phyloP scores from a whole-genome alignment of 2,888 invertebrate genomes.

The Diplazon laetatorius region DNA sequence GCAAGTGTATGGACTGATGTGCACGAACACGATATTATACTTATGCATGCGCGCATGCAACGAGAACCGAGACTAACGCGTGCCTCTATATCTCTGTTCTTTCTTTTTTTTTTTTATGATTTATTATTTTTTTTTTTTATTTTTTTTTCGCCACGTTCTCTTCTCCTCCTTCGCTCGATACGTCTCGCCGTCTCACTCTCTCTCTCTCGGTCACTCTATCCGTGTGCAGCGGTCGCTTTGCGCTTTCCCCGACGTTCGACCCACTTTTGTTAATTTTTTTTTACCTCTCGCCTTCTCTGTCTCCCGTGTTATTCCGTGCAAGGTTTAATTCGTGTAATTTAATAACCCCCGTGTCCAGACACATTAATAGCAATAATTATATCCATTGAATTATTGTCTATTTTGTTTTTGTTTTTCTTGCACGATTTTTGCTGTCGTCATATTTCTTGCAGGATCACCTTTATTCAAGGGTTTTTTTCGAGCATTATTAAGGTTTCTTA shows the following conservation, averaged over 20 bases:
- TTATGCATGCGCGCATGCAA: slow-evolving; percentile 46
- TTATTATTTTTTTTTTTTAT: slow-evolving; percentile 9
- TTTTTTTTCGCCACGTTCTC: too few species aligned
- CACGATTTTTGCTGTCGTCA: background rate
- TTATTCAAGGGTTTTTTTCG: too few species aligned
- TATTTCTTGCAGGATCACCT: too few species aligned
- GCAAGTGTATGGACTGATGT: slow-evolving; percentile 21
- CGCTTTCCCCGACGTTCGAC: slow-evolving; percentile 50
- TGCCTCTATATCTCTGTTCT: slow-evolving; percentile 21
- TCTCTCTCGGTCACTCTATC: slow-evolving; percentile 7
- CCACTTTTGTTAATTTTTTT: slow-evolving; percentile 53
- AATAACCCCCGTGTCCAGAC: slow-evolving; percentile 36
- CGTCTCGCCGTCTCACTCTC: slow-evolving; percentile 2
- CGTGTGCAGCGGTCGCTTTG: slow-evolving; percentile 20
- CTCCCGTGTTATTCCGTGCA: background rate
- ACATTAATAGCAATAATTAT: slow-evolving; percentile 30
- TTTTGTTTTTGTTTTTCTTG: background rate
- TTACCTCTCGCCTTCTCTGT: slow-evolving; percentile 34
- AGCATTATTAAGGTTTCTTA: background rate
- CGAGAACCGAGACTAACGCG: slow-evolving; percentile 42
- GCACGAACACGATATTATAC: slow-evolving; percentile 50
- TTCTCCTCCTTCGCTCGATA: background rate
- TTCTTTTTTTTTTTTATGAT: slow-evolving; percentile 8
- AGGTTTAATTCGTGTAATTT: slow-evolving; percentile 40
- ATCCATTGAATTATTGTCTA: background rate